Base-by-base conservation (phyloP, 2,888 invertebrate species). In the Athalia cordata region DNA sequence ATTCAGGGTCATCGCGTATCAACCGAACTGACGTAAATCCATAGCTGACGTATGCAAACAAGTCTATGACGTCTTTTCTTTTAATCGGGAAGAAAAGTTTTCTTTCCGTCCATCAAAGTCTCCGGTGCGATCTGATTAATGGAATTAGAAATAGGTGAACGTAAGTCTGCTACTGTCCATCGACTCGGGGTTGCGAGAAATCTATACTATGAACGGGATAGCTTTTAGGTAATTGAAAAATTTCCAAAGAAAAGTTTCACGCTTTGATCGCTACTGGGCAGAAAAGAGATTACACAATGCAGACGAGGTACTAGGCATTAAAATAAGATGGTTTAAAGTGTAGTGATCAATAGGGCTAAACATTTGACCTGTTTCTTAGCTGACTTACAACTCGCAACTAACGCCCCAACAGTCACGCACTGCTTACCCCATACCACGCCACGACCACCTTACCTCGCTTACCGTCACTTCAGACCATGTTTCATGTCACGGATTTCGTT, bases 281-380 rank as follows among this genome's bases (percentile, higher is more conserved):
- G 68, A 52, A 5, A 5, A 47, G 13, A 45, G 11, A 57, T 29
- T 29, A 29, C 29, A 72, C 4, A 0, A 66, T 13, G 15, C 59
- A 3, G 47, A 57, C 59, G n/a, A 45, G 13, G 59, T 13, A n/a
- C 5, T 45, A 0, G 72, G 72, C 47, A 47, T 72, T 57, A 72
- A 72, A 72, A 72, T 72, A 72, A 72, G 59, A 47, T 57, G 72
- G 72, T 72, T 72, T 72, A 72, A 72, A 72, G 72, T 72, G 72
- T 72, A 72, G 57, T 72, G 72, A 67, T 64, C 77, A 77, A 77
- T 47, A 77, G 77, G 77, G 77, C 67, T 77, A 67, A 77, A 67
- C 57, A 82, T 84, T 82, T 84, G 84, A 85, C 85, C 84, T 80
- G 80, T 81, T 85, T 86, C 82, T 82, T 80, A 80, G 77, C 78